phyloP scores from a whole-genome alignment of 2,113 vertebrate genomes.

The Lates calcarifer region DNA sequence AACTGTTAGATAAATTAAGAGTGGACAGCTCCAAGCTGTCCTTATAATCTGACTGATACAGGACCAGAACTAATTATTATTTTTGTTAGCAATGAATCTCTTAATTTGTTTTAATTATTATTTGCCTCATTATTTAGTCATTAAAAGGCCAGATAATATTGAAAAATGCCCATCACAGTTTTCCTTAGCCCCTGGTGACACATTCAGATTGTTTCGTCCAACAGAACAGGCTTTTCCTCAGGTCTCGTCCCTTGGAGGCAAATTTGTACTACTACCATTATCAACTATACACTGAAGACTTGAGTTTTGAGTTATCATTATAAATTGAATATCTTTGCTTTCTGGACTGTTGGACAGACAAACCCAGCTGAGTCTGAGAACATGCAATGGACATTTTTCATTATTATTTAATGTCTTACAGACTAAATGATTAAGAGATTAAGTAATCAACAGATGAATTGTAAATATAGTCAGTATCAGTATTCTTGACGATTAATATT shows the following conservation, averaged over 20 bases:
- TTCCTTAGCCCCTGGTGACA: neutral
- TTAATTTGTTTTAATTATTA: constrained; percentile 4
- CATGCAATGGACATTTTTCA: neutral
- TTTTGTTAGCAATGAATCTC: too few relatives aligned
- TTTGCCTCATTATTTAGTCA: neutral
- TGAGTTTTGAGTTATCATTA: neutral
- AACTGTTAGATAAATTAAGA: neutral
- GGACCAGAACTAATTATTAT: neutral
- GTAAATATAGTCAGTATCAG: neutral
- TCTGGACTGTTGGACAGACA: neutral
- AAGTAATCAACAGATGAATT: neutral
- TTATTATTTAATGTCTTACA: neutral
- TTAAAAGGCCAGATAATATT: constrained; percentile 14
- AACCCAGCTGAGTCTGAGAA: neutral
- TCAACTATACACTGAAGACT: too few relatives aligned
- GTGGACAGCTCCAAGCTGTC: too few relatives aligned
- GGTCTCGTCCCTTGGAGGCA: too few relatives aligned
- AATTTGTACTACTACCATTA: too few relatives aligned
- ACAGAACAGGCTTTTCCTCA: neutral
- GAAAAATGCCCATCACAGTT: neutral
- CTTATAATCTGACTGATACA: neutral
- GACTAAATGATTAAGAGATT: neutral
- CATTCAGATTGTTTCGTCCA: neutral
- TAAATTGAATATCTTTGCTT: neutral
- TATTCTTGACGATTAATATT: neutral